phyloP scores from a whole-genome alignment of 92 coral and sea anemone species.

The Actinernus sp. region DNA sequence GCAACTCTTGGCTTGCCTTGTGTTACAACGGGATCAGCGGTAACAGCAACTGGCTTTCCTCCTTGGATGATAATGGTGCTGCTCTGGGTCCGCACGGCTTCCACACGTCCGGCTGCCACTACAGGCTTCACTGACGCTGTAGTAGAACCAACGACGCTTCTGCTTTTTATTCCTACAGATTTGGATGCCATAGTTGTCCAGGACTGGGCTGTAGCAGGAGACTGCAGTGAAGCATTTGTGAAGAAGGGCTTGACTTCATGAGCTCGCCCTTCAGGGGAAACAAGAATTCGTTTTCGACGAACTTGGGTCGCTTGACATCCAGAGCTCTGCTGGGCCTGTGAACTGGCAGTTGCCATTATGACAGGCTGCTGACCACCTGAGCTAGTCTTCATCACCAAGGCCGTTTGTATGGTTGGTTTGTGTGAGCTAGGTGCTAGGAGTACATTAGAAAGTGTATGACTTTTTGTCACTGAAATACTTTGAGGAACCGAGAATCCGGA shows the following conservation, averaged over 20 bases:
- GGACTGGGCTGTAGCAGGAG: neutral
- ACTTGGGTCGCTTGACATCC: neutral
- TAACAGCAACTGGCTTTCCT: neutral
- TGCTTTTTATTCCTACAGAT: neutral
- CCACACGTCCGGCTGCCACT: neutral
- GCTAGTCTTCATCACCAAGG: neutral
- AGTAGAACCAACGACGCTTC: neutral
- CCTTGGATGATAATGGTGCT: neutral
- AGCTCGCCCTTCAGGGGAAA: slow-evolving; percentile 37
- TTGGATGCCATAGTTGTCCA: neutral
- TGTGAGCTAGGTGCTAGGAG: neutral
- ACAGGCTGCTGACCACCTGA: neutral
- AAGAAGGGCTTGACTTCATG: slow-evolving; percentile 33
- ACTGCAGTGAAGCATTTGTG: neutral
- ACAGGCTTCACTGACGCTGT: neutral
- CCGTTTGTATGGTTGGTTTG: neutral
- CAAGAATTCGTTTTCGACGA: slow-evolving; percentile 30
- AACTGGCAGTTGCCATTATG: neutral
- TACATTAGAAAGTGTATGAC: too few species aligned
- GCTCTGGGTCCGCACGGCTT: neutral
- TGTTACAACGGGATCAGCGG: neutral
- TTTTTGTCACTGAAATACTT: neutral
- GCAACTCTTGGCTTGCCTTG: neutral
- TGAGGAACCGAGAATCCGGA: neutral
- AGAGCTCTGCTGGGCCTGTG: too few species aligned